Evolutionary conservation across 2,888 invertebrate genomes (phyloP).

Genomic region (Ecdyonurus torrentis): DNA sequence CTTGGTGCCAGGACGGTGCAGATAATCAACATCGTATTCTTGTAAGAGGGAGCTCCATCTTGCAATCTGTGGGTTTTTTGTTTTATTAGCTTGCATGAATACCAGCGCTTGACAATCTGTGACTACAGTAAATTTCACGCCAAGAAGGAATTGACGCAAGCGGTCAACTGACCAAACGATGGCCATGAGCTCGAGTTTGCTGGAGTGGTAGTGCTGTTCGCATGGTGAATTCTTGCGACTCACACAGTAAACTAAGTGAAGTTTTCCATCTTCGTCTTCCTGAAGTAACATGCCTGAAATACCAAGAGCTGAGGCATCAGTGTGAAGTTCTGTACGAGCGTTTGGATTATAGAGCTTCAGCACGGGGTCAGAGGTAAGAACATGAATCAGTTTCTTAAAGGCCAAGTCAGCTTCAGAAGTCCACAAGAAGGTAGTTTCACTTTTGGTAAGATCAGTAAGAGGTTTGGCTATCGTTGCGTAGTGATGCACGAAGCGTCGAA

Average conservation of each 20-base stretch:
- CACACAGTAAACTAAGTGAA: slow-evolving; percentile 17
- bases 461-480: too few species aligned
- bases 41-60: too few species aligned
- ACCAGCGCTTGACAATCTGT: slow-evolving; percentile 19
- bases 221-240: slow-evolving; percentile 16
- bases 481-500: too few species aligned
- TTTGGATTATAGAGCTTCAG: neutral
- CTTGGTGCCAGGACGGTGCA: slow-evolving; percentile 14
- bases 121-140: slow-evolving; percentile 16
- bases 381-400: neutral
- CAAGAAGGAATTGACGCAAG: slow-evolving; percentile 17
- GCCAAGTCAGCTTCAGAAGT: too few species aligned
- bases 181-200: too few species aligned
- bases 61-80: slow-evolving; percentile 14
- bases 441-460: too few species aligned
- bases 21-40: too few species aligned
- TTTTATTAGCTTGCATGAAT: slow-evolving; percentile 15
- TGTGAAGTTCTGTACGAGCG: neutral
- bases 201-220: slow-evolving; percentile 17
- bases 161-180: too few species aligned
- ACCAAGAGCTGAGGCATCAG: too few species aligned
- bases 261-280: slow-evolving; percentile 13
- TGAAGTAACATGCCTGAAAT: slow-evolving; percentile 18
- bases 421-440: too few species aligned
- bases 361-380: neutral